These are phyloP conservation scores for Echinometra lucunter DNA, from an alignment of 53 echinoderm and acorn worm species.

Conservation along the genomic window DNA sequence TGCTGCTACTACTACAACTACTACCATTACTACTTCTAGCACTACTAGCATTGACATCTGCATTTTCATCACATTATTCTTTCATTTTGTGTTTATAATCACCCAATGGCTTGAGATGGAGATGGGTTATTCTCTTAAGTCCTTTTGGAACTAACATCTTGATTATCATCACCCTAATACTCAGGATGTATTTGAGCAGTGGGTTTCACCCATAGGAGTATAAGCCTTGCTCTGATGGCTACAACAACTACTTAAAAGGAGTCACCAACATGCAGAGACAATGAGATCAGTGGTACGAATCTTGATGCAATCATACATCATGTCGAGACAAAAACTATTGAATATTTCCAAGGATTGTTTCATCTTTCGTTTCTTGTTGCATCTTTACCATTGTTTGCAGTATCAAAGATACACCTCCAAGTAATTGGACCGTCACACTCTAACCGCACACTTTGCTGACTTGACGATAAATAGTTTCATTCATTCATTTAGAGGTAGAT, in stretches of 20 bases:
- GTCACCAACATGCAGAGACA: neutral
- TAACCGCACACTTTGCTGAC: neutral
- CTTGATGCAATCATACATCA: slow-evolving; percentile 1
- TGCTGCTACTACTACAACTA: slow-evolving; percentile 36
- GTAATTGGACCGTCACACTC: neutral
- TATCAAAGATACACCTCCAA: neutral
- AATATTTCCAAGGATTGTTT: neutral
- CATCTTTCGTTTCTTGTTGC: slow-evolving; percentile 23
- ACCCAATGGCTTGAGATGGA: slow-evolving; percentile 38
- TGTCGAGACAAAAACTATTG: neutral
- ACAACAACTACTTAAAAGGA: neutral
- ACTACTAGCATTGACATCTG: slow-evolving; percentile 46
- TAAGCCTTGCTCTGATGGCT: neutral
- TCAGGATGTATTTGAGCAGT: slow-evolving; percentile 6
- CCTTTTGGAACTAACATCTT: slow-evolving; percentile 48
- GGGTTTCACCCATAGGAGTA: neutral
- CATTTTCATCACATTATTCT: slow-evolving; percentile 44
- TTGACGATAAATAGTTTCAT: no score
- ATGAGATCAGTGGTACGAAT: neutral
- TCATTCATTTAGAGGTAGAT: slow-evolving; percentile 22
- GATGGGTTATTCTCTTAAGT: neutral
- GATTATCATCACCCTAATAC: neutral
- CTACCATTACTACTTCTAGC: slow-evolving; percentile 46
- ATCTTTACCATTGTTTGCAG: slow-evolving; percentile 11
- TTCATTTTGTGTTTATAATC: slow-evolving; percentile 36